Base-by-base conservation (phyloP, 2,113 vertebrate species). In the Oryzias woworae region DNA sequence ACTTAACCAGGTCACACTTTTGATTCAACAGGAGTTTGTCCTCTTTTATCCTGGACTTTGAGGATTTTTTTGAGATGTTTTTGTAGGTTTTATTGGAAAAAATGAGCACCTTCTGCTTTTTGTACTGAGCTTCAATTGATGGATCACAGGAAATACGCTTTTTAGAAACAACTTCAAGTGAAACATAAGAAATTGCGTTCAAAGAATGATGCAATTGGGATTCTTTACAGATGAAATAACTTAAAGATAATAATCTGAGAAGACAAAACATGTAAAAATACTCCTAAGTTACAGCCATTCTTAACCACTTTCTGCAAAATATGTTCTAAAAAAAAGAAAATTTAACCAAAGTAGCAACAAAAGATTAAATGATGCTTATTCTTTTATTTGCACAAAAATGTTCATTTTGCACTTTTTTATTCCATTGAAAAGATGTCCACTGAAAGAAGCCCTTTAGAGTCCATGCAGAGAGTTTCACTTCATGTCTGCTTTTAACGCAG, bases 141-240 rank as follows among this genome's bases (percentile, higher is more conserved):
- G 67, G 41, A 68, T 78, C 58, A 66, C 70, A 82, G 62, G 72
- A 82, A 71, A 86, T 69, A 66, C 67, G 52, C 66, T 75, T 74
- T 62, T 75, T 55, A 55, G n/a, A 80, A 78, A 74, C 58, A 68
- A 56, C 62, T 63, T 61, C 66, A 48, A 50, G 58, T 63, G 26
- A 71, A 58, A 44, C 52, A 61, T 36, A 69, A 51, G 76, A 49
- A 77, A 79, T 53, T 65, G 60, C 44, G 61, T 77, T 72, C 59
- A 81, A 51, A 51, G 48, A 66, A 70, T 62, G 62, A 49, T 58
- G 20, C n/a, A 22, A 14, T 6, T 18, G 1, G 20, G 24, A 1
- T 22, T 49, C 15, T 22, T 20, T 4, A 7, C 4, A 23, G 23
- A 22, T 14, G 4, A 28, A 28, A 28, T 26, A 20, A 20, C 20